Conservation (phyloP, 2,113 vertebrate genomes). For the Nerophis ophidion region DNA sequence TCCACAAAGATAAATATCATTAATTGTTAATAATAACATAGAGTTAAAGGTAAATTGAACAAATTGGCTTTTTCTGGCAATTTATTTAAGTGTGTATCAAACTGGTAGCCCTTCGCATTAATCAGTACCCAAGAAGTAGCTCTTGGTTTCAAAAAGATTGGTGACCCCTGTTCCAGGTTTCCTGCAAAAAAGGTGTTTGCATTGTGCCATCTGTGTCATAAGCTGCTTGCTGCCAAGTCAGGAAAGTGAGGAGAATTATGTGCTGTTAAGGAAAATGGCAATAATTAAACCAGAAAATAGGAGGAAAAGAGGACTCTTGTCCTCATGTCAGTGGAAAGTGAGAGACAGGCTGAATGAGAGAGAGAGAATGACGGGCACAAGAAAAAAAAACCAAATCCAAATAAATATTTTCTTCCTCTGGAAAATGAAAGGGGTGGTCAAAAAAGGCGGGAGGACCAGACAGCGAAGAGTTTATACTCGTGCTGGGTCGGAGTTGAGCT, state of each 20-base stretch:
- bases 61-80: too few relatives aligned
- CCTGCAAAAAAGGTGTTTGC: slow-evolving; percentile 47
- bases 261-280: slow-evolving; percentile 64
- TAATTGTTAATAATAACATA: too few relatives aligned
- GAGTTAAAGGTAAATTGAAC: too few relatives aligned
- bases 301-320: slow-evolving; percentile 50
- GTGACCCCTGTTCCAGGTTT: too few relatives aligned
- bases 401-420: slow-evolving; percentile 69
- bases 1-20: too few relatives aligned
- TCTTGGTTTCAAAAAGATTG: too few relatives aligned
- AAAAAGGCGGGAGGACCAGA: slow-evolving; percentile 49
- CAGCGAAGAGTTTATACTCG: slow-evolving; percentile 58
- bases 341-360: slow-evolving; percentile 33
- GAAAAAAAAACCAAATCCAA: slow-evolving; percentile 58
- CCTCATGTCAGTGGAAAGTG: slow-evolving; percentile 43
- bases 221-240: slow-evolving; percentile 45
- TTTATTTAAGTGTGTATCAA: too few relatives aligned
- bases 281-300: slow-evolving; percentile 62
- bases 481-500: slow-evolving; percentile 55
- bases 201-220: slow-evolving; percentile 31
- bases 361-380: slow-evolving; percentile 39
- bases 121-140: too few relatives aligned
- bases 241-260: slow-evolving; percentile 60
- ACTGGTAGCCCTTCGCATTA: too few relatives aligned
- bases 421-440: slow-evolving; percentile 60